Percentiles rank a stretch among this genome's conserved stretches.
These are phyloP conservation scores for Urosaurus nigricauda DNA, from an alignment of 2,797 vertebrate genomes.

Conservation along the genomic window DNA sequence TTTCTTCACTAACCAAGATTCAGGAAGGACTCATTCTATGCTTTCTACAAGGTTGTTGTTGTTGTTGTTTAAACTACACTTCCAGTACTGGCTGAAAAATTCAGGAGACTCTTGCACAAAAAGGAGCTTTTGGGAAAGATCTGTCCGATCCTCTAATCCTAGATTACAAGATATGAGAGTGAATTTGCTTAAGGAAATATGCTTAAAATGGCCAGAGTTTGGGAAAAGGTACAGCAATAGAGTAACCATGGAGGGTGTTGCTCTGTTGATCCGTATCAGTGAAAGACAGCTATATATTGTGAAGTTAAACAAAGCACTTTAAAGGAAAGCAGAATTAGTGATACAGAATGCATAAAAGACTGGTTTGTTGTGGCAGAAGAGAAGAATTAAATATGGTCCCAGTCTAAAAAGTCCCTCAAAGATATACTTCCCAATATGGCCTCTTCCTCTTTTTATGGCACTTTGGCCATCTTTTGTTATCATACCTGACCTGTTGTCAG, in stretches of 20 bases:
- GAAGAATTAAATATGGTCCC: conserved; percentile 18
- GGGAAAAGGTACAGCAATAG: not conserved
- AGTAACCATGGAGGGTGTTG: not conserved
- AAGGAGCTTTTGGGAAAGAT: not conserved
- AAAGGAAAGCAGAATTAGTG: not conserved
- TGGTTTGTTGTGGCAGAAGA: conserved; percentile 30
- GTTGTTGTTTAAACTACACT: too few relatives aligned
- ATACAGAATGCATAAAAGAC: conserved; percentile 25
- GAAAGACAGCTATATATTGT: not conserved
- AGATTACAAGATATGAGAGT: not conserved
- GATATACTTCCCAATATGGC: conserved; percentile 14
- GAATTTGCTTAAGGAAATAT: not conserved
- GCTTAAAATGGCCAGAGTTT: not conserved
- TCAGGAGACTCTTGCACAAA: too few relatives aligned
- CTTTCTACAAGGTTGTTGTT: too few relatives aligned
- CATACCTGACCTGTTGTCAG: not conserved
- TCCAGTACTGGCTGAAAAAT: too few relatives aligned
- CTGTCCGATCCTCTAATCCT: not conserved
- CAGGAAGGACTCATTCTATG: too few relatives aligned
- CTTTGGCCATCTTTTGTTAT: conserved; percentile 18
- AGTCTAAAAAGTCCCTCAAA: conserved; percentile 42
- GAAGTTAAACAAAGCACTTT: not conserved
- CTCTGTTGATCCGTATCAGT: not conserved
- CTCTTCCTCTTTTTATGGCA: not conserved
- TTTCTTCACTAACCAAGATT: too few relatives aligned